Percentiles rank a stretch among this genome's conserved stretches.
Evolutionary conservation across 2,888 invertebrate species (phyloP).

Genomic region (Bembecia ichneumoniformis): DNA sequence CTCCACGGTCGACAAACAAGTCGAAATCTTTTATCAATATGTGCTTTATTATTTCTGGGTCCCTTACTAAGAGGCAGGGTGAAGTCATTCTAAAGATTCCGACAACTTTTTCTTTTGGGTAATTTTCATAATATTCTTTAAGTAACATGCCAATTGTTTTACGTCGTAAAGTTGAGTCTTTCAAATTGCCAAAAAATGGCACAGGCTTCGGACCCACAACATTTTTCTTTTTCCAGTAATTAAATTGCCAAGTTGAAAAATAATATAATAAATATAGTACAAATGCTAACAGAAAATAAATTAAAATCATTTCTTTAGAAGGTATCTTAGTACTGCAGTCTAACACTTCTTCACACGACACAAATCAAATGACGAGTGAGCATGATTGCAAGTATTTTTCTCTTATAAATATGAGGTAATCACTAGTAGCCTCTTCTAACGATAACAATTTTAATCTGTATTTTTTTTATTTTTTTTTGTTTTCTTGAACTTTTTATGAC

Average conservation of each 20-base stretch:
- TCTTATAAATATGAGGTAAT: too few relatives aligned
- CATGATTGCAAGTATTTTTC: too few relatives aligned
- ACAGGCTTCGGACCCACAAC: constrained; percentile 17
- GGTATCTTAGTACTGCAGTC: too few relatives aligned
- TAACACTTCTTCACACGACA: too few relatives aligned
- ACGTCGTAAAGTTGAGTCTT: constrained; percentile 11
- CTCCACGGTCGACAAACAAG: constrained; percentile 9
- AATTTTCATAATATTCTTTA: constrained; percentile 15
- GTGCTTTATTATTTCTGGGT: constrained; percentile 13
- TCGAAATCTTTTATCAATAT: constrained; percentile 15
- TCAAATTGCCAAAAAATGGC: constrained; percentile 19
- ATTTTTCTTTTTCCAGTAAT: constrained; percentile 18
- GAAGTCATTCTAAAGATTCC: constrained; percentile 9
- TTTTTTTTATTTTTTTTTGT: too few relatives aligned
- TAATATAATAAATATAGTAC: constrained; percentile 3
- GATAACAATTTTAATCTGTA: too few relatives aligned
- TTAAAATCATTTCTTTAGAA: too few relatives aligned
- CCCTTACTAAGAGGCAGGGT: constrained; percentile 11
- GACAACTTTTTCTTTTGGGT: constrained; percentile 11
- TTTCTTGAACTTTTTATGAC: too few relatives aligned
- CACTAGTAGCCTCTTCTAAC: too few relatives aligned
- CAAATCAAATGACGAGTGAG: too few relatives aligned
- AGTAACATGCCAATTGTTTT: constrained; percentile 13
- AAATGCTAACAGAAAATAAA: not conserved
- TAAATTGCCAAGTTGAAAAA: constrained; percentile 16